Conservation (phyloP, 2,797 vertebrate genomes). For the Corythornis leucogaster region DNA sequence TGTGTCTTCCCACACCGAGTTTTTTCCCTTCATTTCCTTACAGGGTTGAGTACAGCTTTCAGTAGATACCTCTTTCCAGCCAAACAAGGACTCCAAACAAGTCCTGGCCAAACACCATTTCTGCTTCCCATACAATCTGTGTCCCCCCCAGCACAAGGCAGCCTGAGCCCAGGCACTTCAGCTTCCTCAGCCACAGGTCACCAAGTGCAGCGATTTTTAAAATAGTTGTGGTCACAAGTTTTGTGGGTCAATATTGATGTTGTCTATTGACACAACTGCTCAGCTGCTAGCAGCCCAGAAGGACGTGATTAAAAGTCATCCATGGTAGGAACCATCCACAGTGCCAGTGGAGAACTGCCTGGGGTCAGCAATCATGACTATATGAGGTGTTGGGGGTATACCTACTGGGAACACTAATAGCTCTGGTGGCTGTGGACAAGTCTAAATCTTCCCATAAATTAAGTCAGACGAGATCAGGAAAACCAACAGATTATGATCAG, state of each 20-base stretch:
- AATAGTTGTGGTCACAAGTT: conserved; percentile 49
- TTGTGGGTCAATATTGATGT: conserved; percentile 56
- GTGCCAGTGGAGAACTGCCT: background rate
- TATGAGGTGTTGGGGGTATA: background rate
- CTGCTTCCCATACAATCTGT: background rate
- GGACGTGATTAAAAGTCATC: conserved; percentile 2
- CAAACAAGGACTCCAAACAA: background rate
- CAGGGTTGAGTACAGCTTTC: background rate
- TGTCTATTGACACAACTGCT: conserved; percentile 53
- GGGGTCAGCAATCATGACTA: background rate
- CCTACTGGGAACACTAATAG: background rate
- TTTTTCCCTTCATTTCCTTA: background rate
- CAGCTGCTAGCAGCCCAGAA: conserved; percentile 24
- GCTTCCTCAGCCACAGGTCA: conserved; percentile 53
- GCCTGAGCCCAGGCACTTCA: conserved; percentile 18
- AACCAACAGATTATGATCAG: background rate
- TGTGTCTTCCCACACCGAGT: background rate
- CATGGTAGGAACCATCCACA: background rate
- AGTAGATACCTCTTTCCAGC: background rate
- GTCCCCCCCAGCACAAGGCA: conserved; percentile 13
- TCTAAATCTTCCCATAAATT: background rate
- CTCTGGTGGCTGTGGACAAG: background rate
- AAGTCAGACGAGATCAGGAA: background rate
- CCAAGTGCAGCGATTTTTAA: conserved; percentile 33
- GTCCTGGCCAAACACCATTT: background rate